Conservation (phyloP, 1,140 invertebrate genomes). For the Pseudobourletiella spinata region DNA sequence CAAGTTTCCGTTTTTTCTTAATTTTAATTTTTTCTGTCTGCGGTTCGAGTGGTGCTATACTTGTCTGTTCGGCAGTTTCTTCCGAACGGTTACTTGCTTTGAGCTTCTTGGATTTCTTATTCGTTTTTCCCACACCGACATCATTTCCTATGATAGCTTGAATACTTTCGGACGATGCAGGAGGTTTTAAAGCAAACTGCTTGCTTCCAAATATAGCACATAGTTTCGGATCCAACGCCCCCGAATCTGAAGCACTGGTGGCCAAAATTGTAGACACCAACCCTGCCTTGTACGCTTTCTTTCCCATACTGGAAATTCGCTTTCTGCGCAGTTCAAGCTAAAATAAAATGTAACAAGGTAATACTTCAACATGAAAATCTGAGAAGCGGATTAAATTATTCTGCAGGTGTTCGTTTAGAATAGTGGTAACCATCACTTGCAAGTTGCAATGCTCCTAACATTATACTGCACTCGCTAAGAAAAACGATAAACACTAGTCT, state of each 20-base stretch:
- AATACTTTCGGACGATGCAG: background rate
- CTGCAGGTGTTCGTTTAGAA: no score
- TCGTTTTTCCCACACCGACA: background rate
- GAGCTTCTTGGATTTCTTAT: background rate
- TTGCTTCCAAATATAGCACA: slow-evolving; percentile 7
- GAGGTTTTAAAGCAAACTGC: background rate
- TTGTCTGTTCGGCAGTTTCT: background rate
- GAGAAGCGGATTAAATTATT: no score
- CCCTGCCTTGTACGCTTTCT: background rate
- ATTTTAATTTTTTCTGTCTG: background rate
- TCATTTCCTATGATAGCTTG: background rate
- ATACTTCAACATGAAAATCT: no score
- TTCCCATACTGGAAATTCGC: slow-evolving; percentile 1
- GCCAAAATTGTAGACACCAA: slow-evolving; percentile 1
- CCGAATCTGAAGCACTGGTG: background rate
- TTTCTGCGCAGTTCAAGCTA: no score
- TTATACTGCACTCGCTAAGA: no score
- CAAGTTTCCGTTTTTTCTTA: background rate
- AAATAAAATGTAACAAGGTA: no score
- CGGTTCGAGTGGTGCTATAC: background rate
- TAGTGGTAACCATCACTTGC: no score
- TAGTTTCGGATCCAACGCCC: background rate
- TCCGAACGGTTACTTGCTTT: slow-evolving; percentile 1
- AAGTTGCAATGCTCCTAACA: no score
- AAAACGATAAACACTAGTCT: no score